Percentiles rank a stretch among this genome's conserved stretches.
phyloP scores from a whole-genome alignment of 2,797 vertebrate genomes.

The Alfaro cultratus region DNA sequence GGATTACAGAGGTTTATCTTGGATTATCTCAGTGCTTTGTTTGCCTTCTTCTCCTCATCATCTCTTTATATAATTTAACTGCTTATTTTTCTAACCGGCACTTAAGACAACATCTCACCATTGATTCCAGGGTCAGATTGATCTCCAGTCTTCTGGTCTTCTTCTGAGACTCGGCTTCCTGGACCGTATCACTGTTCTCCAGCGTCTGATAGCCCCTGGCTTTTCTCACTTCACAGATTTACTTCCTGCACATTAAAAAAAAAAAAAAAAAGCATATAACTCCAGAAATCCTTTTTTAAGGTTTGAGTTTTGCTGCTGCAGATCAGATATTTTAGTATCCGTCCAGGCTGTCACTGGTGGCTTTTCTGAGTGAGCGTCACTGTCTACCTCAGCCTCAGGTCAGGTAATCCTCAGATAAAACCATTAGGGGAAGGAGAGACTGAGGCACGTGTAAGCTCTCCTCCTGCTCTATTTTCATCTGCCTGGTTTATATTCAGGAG shows the following conservation, averaged over 20 bases:
- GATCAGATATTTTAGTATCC: neutral
- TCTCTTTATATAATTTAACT: neutral
- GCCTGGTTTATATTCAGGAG: neutral
- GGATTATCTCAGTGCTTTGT: constrained; percentile 50
- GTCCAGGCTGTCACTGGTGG: neutral
- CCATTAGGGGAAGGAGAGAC: constrained; percentile 17
- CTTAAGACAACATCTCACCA: constrained; percentile 52
- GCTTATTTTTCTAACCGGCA: neutral
- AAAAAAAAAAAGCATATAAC: neutral
- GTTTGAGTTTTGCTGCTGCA: neutral
- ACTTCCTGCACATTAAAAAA: neutral
- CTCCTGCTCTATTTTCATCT: constrained; percentile 49
- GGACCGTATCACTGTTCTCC: constrained; percentile 37
- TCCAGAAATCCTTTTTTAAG: neutral
- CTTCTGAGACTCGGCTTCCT: constrained; percentile 24
- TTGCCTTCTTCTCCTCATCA: constrained; percentile 14
- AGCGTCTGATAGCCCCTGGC: constrained; percentile 14
- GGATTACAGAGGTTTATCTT: constrained; percentile 72
- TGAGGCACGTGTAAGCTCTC: constrained; percentile 31
- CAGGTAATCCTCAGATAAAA: constrained; percentile 67
- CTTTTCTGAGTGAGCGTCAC: constrained; percentile 14
- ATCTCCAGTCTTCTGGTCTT: constrained; percentile 50
- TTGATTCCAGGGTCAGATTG: constrained; percentile 51
- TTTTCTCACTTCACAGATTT: neutral
- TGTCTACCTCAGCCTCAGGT: constrained; percentile 22